Evolutionary conservation across 2,888 invertebrate species (phyloP).

Genomic region (Erpobdella octoculata): DNA sequence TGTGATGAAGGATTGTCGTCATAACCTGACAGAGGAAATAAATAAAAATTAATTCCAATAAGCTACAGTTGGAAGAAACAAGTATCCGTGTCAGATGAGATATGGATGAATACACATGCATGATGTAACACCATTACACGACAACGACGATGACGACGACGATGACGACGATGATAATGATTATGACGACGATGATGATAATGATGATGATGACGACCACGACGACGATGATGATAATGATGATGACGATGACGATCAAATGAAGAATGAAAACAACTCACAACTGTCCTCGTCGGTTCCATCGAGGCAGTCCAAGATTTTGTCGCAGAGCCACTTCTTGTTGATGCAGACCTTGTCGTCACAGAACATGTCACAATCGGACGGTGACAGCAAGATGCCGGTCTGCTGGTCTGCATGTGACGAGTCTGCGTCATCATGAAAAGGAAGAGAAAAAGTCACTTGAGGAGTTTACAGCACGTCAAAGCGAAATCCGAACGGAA

Average conservation of each 20-base stretch:
- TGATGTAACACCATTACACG: not conserved
- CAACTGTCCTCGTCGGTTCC: slow-evolving; percentile 12
- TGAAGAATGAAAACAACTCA: too few relatives aligned
- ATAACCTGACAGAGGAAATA: not conserved
- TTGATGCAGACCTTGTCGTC: slow-evolving; percentile 16
- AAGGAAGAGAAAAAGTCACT: too few relatives aligned
- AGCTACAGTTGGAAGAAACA: not conserved
- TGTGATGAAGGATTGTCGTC: not conserved
- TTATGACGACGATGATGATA: not conserved
- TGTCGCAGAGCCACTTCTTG: slow-evolving; percentile 21
- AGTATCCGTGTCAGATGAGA: too few relatives aligned
- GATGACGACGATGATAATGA: not conserved
- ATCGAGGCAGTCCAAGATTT: slow-evolving; percentile 13
- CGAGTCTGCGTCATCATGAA: too few relatives aligned
- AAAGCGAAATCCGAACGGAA: too few relatives aligned
- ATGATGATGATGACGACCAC: not conserved
- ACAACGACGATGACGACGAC: not conserved
- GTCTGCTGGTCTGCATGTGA: too few relatives aligned
- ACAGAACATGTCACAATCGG: slow-evolving; percentile 22
- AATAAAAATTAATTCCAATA: not conserved
- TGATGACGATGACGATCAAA: not conserved
- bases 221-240: not conserved
- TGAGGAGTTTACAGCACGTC: too few relatives aligned
- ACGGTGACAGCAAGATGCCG: too few relatives aligned
- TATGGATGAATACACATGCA: too few relatives aligned